Evolutionary conservation across 2,113 vertebrate species (phyloP), one percentile per base, ranked within the genome.

Genomic region (Petroica traversi): DNA sequence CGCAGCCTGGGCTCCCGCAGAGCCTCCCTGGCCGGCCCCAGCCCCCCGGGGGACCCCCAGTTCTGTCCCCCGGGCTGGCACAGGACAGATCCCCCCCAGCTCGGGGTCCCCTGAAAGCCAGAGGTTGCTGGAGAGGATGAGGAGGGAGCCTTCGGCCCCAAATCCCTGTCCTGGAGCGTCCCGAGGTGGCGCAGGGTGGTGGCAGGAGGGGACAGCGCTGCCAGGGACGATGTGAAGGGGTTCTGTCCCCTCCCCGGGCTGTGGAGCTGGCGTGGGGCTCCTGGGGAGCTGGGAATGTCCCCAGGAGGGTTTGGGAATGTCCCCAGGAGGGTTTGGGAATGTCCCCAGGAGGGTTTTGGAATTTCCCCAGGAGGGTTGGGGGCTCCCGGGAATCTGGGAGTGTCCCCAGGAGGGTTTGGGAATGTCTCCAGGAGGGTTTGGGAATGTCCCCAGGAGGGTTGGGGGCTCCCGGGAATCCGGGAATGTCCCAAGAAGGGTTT

Each of bases 71-170:
- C 36, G 46, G 91, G 74, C 33, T 95, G 96, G 92, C 9, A 8
- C 49, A 68, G 92, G 77, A 89, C 93, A 7, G 85, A 75, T 1
- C 6, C 62, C 6, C 85, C 93, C 0, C 85, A 23, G 25, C 95
- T 85, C 4, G 54, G 78, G 45, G 49, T 88, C 58, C 85, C 92
- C 66, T 96, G 96, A 96, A 52, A 78, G 38, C 80, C 9, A 19
- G 80, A 20, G 31, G 84, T 34, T 68, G 85, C 52, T 36, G 91
- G 62, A 24, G 89, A 96, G 84, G 94, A 93, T 69, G 91, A 96
- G 83, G 95, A 95, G 54, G 0, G 36, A 95, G 83, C 67, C 79
- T 80, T 95, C 58, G 9, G 86, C 72, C 79, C 82, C 22, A 12
- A 12, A 3, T 5, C 63, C 58, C 68, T 2, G 5, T 38, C 46